phyloP scores from a whole-genome alignment of 2,888 invertebrate species.

The Tetragonisca angustula region DNA sequence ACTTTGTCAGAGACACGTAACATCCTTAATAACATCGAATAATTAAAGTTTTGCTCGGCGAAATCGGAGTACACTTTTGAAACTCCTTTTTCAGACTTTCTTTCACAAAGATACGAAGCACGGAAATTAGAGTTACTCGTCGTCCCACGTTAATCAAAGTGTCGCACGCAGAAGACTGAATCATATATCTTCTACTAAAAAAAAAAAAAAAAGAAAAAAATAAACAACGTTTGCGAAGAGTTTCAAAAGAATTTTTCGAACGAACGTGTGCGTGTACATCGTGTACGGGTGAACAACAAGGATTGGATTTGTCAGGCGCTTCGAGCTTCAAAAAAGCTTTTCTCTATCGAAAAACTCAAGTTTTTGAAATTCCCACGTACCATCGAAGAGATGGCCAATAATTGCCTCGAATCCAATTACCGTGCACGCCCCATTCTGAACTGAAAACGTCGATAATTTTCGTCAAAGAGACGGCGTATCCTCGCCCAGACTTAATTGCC shows the following conservation, averaged over 20 bases:
- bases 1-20: too few species aligned
- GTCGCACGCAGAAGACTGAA: not conserved
- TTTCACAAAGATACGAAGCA: too few species aligned
- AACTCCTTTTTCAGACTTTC: too few species aligned
- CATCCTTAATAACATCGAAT: not conserved
- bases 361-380: not conserved
- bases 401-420: conserved; percentile 38
- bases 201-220: too few species aligned
- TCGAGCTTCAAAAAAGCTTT: not conserved
- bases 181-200: not conserved
- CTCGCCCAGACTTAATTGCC: conserved; percentile 27
- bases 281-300: too few species aligned
- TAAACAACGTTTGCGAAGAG: not conserved
- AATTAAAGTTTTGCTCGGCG: not conserved
- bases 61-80: not conserved
- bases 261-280: too few species aligned
- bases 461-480: not conserved
- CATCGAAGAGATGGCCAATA: conserved; percentile 2
- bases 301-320: not conserved
- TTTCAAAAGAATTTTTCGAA: not conserved
- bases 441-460: conserved; percentile 42
- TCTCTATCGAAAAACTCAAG: not conserved
- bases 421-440: not conserved
- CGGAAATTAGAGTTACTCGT: not conserved
- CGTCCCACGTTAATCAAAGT: not conserved